Base-by-base conservation (phyloP, 2,113 vertebrate species). In the Cichladusa arquata region DNA sequence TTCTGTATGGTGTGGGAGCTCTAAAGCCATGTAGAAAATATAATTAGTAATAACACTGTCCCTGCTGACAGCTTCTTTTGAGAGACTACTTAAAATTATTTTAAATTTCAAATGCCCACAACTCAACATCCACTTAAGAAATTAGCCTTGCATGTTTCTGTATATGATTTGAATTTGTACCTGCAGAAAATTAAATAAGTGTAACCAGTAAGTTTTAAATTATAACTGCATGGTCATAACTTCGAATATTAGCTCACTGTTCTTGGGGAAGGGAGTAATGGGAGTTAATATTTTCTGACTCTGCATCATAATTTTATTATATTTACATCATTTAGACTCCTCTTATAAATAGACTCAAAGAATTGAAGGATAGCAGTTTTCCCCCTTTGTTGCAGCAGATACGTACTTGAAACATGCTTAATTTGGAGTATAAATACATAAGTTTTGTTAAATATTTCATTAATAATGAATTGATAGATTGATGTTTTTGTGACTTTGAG, bases 271-370 rank as follows among this genome's bases (percentile, higher is more conserved):
- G 42, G 2, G 5, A 4, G 5, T 3, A 58, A 15, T 34, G 13
- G 9, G 4, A 42, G 16, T 18, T 18, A 79, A 10, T 33, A 3
- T 64, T 79, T 80, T 64, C 7, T 77, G 20, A 51, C 36, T 58
- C 14, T 64, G 2, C 6, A 14, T 64, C 6, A 36, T 64, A 3
- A 50, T 47, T 10, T 76, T 71, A 9, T 71, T 69, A 12, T 54
- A 57, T 4, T 11, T n/a, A 12, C 1, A 13, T 28, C 0, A 48
- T 56, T 72, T 58, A 83, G 1, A 18, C 4, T 62, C 4, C 1
- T 85, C 3, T 44, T n/a, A 50, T 23, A 40, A 78, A 67, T 1
- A 70, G 7, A 19, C 45, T 23, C 6, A 72, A 64, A 51, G 6
- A 71, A 67, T 28, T 50, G 6, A 5, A 73, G 3, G 36, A 38